A percentile compares a stretch with the other conserved stretches of the same genome.
These are phyloP conservation scores for Orycteropus afer DNA, from an alignment of 2,113 vertebrate genomes.

Conservation along the genomic window DNA sequence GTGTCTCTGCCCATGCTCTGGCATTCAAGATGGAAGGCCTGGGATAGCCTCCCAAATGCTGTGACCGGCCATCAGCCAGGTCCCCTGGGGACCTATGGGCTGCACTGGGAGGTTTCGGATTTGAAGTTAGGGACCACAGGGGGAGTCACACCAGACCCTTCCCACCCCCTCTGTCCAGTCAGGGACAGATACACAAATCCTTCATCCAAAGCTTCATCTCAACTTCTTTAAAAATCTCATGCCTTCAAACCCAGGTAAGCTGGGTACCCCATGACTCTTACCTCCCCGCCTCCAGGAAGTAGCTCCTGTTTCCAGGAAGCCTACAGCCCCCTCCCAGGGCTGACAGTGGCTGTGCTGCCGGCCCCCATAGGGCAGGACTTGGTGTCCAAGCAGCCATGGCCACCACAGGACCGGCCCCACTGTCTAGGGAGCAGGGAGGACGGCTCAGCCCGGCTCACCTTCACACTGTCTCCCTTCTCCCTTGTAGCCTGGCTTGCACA, in stretches of 20 bases:
- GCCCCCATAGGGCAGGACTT: background rate
- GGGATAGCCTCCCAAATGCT: slow-evolving; percentile 44
- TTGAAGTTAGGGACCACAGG: slow-evolving; percentile 51
- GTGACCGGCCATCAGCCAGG: slow-evolving; percentile 11
- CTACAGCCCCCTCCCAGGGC: background rate
- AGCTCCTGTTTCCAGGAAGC: background rate
- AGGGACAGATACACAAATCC: background rate
- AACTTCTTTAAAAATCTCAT: background rate
- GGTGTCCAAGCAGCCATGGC: slow-evolving; percentile 52
- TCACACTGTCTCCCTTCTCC: slow-evolving; percentile 96
- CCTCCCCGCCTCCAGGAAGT: background rate
- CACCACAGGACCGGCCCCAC: background rate
- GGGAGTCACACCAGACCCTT: slow-evolving; percentile 43
- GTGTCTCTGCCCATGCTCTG: background rate
- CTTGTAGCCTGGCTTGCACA: slow-evolving; percentile 97
- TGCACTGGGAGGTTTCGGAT: slow-evolving; percentile 10
- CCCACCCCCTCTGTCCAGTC: background rate
- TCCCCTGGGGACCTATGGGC: background rate
- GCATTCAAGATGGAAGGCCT: slow-evolving; percentile 21
- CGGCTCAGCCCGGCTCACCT: slow-evolving; percentile 88
- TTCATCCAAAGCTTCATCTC: background rate
- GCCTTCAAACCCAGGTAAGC: background rate
- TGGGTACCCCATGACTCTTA: background rate
- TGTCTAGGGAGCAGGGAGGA: slow-evolving; percentile 68
- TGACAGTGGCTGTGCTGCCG: background rate